Evolutionary conservation across 2,888 invertebrate species (phyloP), one percentile per base, ranked within the genome.

Genomic region (Sclerodermus sp.): DNA sequence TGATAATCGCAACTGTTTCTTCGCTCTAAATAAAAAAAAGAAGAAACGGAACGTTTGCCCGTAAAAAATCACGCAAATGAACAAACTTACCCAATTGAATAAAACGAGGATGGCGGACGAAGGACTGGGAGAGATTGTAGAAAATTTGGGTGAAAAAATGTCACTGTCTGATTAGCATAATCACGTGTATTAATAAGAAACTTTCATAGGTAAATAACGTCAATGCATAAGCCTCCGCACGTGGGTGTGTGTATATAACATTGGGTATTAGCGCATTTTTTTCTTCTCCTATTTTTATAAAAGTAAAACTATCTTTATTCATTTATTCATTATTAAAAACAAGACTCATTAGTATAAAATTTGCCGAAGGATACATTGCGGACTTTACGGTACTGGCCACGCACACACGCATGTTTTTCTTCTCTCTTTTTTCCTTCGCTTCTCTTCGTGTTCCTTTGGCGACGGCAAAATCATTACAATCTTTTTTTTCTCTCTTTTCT

Each of bases 301-400:
- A 72, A 70, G 65, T 72, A 70, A 70, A 65, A 66, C 66, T 72
- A 74, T 70, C 67, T 63, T n/a, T n/a, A n/a, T n/a, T n/a, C n/a
- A n/a, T n/a, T n/a, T n/a, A n/a, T n/a, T n/a, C n/a, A n/a, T n/a
- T n/a, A n/a, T n/a, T n/a, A n/a, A n/a, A 68, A 71, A 69, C 62
- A 66, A 67, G 62, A 66, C 62, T 57, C 58, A 58, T 70, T 66
- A 69, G 66, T 74, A 73, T 51, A 73, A 73, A 74, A 74, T 57
- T n/a, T 58, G 61, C 57, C 57, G 53, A 63, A 68, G 55, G 54
- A 58, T 57, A 62, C 54, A 62, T 60, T 51, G 58, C 57, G 59
- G 57, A 61, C 61, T 59, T 58, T 51, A 53, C 48, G 56, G 54
- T 60, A 56, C 48, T 63, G 52, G 51, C 56, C 47, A 43, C 41